Conservation (phyloP, 2,797 vertebrate species). For the Bradypodion ventrale region DNA sequence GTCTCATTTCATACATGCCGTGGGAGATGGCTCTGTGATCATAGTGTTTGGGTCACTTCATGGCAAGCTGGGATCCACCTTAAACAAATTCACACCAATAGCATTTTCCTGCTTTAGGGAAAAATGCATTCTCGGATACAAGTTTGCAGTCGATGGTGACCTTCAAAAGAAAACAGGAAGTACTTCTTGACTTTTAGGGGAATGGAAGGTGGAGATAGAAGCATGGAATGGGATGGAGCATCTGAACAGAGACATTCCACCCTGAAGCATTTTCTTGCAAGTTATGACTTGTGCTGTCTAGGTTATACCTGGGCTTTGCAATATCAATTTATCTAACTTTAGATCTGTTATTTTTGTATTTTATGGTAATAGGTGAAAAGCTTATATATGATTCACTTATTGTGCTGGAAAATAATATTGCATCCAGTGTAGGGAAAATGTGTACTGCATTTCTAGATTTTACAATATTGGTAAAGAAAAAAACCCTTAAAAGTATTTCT, state of each 20-base stretch:
- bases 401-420: neutral
- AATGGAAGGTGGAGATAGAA: neutral
- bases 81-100: too few relatives aligned
- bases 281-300: neutral
- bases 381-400: neutral
- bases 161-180: neutral
- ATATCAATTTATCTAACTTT: neutral
- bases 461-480: neutral
- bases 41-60: too few relatives aligned
- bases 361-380: neutral
- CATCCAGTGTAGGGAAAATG: neutral
- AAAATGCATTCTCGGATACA: too few relatives aligned
- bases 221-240: neutral
- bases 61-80: too few relatives aligned
- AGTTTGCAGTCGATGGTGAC: too few relatives aligned
- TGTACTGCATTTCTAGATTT: neutral
- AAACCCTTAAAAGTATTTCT: neutral
- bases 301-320: neutral
- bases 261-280: neutral
- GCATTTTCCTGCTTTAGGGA: too few relatives aligned
- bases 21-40: too few relatives aligned
- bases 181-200: neutral
- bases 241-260: too few relatives aligned
- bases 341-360: neutral
- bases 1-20: too few relatives aligned